Evolutionary conservation across 2,888 invertebrate genomes (phyloP).

Genomic region (Brachypalpus laphriformis): DNA sequence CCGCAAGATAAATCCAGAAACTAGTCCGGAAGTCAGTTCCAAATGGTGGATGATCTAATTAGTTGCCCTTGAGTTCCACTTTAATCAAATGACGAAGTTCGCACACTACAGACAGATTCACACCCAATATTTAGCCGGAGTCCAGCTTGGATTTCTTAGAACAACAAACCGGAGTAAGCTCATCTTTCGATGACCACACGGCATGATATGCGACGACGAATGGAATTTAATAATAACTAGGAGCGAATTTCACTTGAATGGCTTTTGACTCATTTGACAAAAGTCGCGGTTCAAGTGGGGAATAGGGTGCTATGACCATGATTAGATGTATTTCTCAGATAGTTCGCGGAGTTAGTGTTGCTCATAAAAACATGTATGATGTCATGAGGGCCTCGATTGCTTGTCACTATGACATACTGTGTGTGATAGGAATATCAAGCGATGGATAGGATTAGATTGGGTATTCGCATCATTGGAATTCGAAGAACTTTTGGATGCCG

Average conservation of each 20-base stretch:
- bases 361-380: constrained; percentile 16
- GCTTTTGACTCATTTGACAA: constrained; percentile 47
- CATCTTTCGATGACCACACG: constrained; percentile 14
- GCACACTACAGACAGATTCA: background rate
- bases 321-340: constrained; percentile 27
- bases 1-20: background rate
- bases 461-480: background rate
- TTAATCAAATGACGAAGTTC: background rate
- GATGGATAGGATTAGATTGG: background rate
- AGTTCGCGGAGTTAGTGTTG: background rate
- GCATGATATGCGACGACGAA: background rate
- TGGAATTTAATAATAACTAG: constrained; percentile 6
- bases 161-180: constrained; percentile 16
- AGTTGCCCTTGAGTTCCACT: constrained; percentile 3
- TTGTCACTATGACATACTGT: constrained; percentile 21
- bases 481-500: background rate
- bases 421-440: constrained; percentile 19
- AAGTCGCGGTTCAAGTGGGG: constrained; percentile 8
- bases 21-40: constrained; percentile 15
- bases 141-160: constrained; percentile 23
- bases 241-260: constrained; percentile 31
- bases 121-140: background rate
- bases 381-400: constrained; percentile 25
- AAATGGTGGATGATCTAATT: constrained; percentile 36
- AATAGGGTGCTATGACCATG: background rate